Evolutionary conservation across 2,797 vertebrate genomes (phyloP).

Genomic region (Megalops cyprinoides): DNA sequence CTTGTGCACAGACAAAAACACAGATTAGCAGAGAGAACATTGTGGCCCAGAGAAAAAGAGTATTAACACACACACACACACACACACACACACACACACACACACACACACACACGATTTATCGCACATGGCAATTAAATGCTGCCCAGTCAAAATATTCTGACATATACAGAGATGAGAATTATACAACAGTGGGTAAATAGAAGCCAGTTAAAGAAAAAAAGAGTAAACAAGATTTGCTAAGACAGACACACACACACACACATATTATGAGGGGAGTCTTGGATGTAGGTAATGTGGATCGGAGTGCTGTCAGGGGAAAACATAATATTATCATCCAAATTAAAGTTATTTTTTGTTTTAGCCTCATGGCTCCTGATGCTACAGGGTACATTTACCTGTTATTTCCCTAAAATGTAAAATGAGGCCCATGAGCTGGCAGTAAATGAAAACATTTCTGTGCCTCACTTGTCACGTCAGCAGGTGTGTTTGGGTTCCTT

Average conservation of each 20-base stretch:
- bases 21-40: background rate
- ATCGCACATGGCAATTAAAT: background rate
- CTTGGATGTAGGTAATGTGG: background rate
- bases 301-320: background rate
- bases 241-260: background rate
- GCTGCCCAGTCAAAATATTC: too few species aligned
- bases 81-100: background rate
- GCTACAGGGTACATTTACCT: background rate
- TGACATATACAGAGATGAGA: too few species aligned
- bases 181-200: too few species aligned
- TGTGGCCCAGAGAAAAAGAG: background rate
- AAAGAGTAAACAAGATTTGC: too few species aligned
- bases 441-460: background rate
- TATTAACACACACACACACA: background rate
- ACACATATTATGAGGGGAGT: background rate
- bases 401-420: slow-evolving; percentile 12
- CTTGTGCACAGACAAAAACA: background rate
- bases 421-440: background rate
- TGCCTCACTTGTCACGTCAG: background rate
- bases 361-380: background rate
- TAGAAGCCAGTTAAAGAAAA: too few species aligned
- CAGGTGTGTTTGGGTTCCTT: background rate
- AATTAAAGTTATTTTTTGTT: background rate
- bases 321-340: background rate
- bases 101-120: background rate